phyloP scores from a whole-genome alignment of 2,113 vertebrate species.

The Toxotes jaculatrix region DNA sequence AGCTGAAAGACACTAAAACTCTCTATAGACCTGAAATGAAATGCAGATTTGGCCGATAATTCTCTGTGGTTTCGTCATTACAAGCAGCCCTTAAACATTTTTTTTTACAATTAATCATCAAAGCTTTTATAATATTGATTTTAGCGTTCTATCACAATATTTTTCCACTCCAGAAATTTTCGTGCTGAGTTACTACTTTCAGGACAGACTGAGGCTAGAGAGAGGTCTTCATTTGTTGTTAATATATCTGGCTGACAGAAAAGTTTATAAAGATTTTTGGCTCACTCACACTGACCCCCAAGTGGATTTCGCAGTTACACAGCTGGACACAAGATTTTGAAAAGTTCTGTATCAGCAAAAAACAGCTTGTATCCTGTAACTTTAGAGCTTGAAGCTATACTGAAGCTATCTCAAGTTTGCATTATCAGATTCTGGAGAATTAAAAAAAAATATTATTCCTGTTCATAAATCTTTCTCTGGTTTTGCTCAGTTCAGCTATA shows the following conservation, averaged over 20 bases:
- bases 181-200: constrained; percentile 12
- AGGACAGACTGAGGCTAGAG: neutral
- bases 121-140: neutral
- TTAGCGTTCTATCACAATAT: neutral
- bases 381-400: constrained; percentile 40
- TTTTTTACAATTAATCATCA: neutral
- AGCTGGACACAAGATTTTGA: constrained; percentile 43
- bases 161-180: neutral
- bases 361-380: constrained; percentile 47
- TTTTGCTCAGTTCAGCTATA: constrained; percentile 24
- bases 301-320: constrained; percentile 32
- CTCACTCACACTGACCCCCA: constrained; percentile 13
- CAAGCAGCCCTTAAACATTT: neutral
- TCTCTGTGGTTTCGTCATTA: too few relatives aligned
- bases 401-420: constrained; percentile 39
- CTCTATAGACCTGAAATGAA: neutral
- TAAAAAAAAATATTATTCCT: neutral
- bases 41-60: neutral
- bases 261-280: constrained; percentile 27
- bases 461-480: constrained; percentile 9
- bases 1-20: neutral
- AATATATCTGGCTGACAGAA: constrained; percentile 23
- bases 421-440: constrained; percentile 12
- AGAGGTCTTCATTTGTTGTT: constrained; percentile 18
- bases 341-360: constrained; percentile 39